Evolutionary conservation across 1,140 invertebrate genomes (phyloP), one percentile per base, ranked within the genome.

Genomic region (Proales similis): DNA sequence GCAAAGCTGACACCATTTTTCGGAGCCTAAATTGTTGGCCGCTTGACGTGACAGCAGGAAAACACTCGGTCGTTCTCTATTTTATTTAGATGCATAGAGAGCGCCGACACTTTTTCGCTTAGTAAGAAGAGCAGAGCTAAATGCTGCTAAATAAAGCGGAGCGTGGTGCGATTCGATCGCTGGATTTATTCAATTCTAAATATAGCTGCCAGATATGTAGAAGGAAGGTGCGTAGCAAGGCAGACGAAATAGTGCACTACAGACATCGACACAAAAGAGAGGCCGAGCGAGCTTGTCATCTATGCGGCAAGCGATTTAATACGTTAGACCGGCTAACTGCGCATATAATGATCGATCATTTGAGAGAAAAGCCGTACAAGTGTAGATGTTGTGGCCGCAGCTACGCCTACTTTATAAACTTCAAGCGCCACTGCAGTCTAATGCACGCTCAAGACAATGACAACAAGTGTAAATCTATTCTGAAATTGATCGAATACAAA

Each of bases 101-200:
- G 17, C 12, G 14, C 3, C 12, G 7, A 46, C 5, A 43, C 22
- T 4, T 46, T 46, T 2, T 9, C 14, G n/a, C 12, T 17, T 46
- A 46, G 27, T 32, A 32, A 17, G 17, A 48, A 51, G 1, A 6
- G 26, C 26, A 30, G 29, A 19, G 22, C 42, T 4, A 20, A 53
- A 20, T 11, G 39, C 4, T 42, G n/a, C n/a, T n/a, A n/a, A n/a
- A n/a, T n/a, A n/a, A n/a, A 19, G 42, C 27, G 7, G 3, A 33
- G 12, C 22, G 12, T 9, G 19, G 32, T 42, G 9, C 45, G 19
- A 57, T 57, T 3, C 33, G 5, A 57, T 42, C 17, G 30, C 4
- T 57, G 36, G 51, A 57, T 5, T 14, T 57, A 20, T 57, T 57
- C 20, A 57, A 57, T 57, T 57, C 51, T 9, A 57, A 57, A 24